Percentiles rank a stretch among this genome's conserved stretches.
Evolutionary conservation across 2,797 vertebrate species (phyloP).

Genomic region (Scyliorhinus canicula): DNA sequence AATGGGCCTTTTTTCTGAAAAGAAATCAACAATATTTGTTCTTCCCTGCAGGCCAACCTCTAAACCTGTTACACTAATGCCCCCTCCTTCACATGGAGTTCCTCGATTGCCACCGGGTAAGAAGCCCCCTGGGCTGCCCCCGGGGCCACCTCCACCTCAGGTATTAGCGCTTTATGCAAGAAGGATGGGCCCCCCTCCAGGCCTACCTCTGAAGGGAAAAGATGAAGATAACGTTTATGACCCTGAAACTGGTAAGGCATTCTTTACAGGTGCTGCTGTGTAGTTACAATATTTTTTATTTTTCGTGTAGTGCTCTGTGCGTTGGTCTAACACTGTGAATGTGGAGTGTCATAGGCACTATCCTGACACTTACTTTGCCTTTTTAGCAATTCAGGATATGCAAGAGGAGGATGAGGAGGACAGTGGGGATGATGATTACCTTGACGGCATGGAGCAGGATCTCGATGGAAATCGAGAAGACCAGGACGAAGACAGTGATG

Average conservation of each 20-base stretch:
- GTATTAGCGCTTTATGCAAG: conserved; percentile 83
- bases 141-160: conserved; percentile 87
- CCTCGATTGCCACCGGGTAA: conserved; percentile 86
- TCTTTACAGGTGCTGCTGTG: not conserved
- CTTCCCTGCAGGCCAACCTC: conserved; percentile 56
- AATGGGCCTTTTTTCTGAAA: not conserved
- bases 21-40: not conserved
- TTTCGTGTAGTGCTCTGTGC: not conserved
- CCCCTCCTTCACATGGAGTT: conserved; percentile 69
- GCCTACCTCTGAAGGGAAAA: conserved; percentile 59
- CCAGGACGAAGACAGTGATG: conserved; percentile 80
- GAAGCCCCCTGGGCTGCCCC: conserved; percentile 90
- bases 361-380: not conserved
- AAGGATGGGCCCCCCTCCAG: conserved; percentile 63
- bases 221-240: conserved; percentile 61
- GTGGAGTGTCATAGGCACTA: not conserved
- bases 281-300: not conserved
- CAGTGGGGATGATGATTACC: conserved; percentile 71
- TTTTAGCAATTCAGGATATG: conserved; percentile 30
- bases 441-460: conserved; percentile 66
- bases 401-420: conserved; percentile 70
- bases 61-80: conserved; percentile 56
- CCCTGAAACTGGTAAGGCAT: conserved; percentile 67
- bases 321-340: not conserved
- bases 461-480: conserved; percentile 46